Evolutionary conservation across 2,888 invertebrate species (phyloP).

Genomic region (Megaustenia siamemsis): DNA sequence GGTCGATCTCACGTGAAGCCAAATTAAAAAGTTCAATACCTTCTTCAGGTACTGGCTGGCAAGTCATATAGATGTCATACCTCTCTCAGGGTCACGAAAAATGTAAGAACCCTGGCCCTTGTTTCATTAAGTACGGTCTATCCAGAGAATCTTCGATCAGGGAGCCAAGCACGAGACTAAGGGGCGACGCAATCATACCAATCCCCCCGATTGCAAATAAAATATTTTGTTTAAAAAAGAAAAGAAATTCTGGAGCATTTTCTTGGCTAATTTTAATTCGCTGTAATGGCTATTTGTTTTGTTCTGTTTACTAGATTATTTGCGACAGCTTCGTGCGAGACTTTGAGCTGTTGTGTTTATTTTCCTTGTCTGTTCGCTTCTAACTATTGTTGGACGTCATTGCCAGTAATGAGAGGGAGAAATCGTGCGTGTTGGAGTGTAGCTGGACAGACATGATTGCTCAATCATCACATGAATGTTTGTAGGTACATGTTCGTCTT

Average conservation of each 20-base stretch:
- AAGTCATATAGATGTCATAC: not conserved
- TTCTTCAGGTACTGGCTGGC: not conserved
- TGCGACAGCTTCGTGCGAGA: not conserved
- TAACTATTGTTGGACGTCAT: not conserved
- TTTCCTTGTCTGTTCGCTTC: not conserved
- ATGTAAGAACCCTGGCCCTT: not conserved
- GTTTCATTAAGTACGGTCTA: not conserved
- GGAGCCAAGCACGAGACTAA: not conserved
- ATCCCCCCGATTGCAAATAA: too few relatives aligned
- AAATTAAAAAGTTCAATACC: slow-evolving; percentile 9
- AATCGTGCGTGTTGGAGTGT: not conserved
- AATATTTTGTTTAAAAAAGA: too few relatives aligned
- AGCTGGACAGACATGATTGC: not conserved
- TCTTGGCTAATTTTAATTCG: not conserved
- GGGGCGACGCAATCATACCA: too few relatives aligned
- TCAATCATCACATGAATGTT: not conserved
- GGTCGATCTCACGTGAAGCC: slow-evolving; percentile 21
- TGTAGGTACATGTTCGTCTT: not conserved
- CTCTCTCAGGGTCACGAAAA: not conserved
- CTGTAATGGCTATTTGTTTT: not conserved
- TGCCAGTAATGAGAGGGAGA: not conserved
- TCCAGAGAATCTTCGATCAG: not conserved
- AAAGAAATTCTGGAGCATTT: too few relatives aligned
- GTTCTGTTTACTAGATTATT: not conserved
- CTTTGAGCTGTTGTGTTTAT: not conserved